Evolutionary conservation across 2,113 vertebrate genomes (phyloP).

Genomic region (Alosa alosa): DNA sequence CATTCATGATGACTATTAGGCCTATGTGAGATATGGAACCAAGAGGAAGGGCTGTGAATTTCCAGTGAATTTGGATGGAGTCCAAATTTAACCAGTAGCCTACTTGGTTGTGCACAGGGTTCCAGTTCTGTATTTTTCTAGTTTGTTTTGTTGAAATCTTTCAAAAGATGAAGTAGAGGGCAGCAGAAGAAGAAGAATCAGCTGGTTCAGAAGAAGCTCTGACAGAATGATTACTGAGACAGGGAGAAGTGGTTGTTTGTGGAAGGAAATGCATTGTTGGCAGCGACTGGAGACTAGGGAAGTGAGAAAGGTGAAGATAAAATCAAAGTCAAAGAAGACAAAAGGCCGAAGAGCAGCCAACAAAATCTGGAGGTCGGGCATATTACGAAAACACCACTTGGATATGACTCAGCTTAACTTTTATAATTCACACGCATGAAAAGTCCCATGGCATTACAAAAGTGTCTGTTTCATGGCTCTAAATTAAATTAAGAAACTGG

Average conservation of each 20-base stretch:
- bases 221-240: not conserved
- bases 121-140: no score
- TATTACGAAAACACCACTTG: not conserved
- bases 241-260: not conserved
- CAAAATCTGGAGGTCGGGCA: not conserved
- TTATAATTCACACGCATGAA: not conserved
- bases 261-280: constrained; percentile 3
- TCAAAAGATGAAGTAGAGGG: not conserved
- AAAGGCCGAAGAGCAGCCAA: not conserved
- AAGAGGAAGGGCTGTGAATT: no score
- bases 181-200: not conserved
- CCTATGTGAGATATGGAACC: no score
- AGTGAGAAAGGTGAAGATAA: constrained; percentile 8
- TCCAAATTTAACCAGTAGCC: no score
- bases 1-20: no score
- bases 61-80: no score
- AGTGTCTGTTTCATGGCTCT: not conserved
- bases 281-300: not conserved
- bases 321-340: constrained; percentile 12
- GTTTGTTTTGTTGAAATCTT: no score
- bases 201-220: not conserved
- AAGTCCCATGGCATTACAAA: not conserved
- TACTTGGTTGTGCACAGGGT: no score
- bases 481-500: no score
- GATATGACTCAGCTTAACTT: not conserved